A percentile compares a stretch with the other conserved stretches of the same genome.
Evolutionary conservation across 2,888 invertebrate genomes (phyloP).

Genomic region (Zelleria hepariella): DNA sequence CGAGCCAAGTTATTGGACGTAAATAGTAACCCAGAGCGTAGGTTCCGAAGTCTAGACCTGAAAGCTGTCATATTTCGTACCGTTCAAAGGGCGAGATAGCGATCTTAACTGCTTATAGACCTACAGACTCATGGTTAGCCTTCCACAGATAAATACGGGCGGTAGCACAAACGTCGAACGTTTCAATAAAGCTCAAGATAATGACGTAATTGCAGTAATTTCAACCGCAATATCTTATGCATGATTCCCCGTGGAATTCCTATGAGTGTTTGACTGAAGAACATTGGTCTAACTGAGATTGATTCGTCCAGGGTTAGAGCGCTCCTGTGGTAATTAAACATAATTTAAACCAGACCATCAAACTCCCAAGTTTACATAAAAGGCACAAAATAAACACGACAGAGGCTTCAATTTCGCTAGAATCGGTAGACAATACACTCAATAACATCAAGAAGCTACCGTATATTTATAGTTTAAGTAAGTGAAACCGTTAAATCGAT

Average conservation of each 20-base stretch:
- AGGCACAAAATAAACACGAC: not conserved
- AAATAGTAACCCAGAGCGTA: not conserved
- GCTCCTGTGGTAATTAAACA: constrained; percentile 10
- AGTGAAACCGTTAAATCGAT: too few species aligned
- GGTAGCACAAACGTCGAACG: not conserved
- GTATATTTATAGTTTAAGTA: too few species aligned
- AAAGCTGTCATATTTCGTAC: not conserved
- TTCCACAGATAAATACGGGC: not conserved
- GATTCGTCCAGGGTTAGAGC: not conserved
- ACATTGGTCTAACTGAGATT: not conserved
- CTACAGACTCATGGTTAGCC: not conserved
- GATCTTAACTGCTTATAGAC: not conserved
- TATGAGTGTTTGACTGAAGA: not conserved
- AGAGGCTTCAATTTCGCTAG: not conserved
- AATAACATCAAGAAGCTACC: too few species aligned
- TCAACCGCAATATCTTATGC: not conserved
- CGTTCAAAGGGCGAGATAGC: not conserved
- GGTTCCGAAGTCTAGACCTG: not conserved
- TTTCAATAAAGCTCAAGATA: not conserved
- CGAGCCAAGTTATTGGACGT: not conserved
- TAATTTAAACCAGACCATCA: constrained; percentile 14
- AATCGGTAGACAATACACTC: too few species aligned
- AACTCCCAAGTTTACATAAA: not conserved
- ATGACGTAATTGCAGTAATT: not conserved
- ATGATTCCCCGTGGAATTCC: not conserved